Conservation (phyloP, 2,113 vertebrate species). For the Macrotus californicus region DNA sequence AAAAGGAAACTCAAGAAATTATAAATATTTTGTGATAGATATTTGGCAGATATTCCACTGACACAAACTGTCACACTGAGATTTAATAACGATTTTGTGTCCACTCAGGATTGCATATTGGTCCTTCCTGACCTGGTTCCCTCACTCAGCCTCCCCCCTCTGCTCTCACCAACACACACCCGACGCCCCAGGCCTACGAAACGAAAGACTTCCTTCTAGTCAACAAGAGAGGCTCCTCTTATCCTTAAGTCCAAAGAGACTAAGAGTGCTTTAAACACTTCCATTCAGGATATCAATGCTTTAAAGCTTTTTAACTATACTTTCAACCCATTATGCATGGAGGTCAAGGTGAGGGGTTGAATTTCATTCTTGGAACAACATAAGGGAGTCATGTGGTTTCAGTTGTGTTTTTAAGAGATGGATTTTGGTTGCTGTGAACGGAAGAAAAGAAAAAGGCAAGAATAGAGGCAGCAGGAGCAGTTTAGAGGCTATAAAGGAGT, state of each 20-base stretch:
- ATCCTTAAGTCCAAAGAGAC: not conserved
- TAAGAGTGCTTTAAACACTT: not conserved
- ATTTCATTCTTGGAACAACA: not conserved
- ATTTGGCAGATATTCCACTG: not conserved
- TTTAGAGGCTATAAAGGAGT: not conserved
- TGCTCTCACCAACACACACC: not conserved
- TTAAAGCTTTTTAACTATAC: not conserved
- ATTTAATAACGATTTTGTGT: not conserved
- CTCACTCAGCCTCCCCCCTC: not conserved
- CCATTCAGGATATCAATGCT: not conserved
- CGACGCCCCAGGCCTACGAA: not conserved
- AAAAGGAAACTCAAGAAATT: not conserved
- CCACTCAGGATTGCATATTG: not conserved
- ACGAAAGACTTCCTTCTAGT: not conserved
- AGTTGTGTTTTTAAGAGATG: not conserved
- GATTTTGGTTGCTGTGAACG: not conserved
- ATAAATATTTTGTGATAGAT: not conserved
- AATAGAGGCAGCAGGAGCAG: not conserved
- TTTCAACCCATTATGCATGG: not conserved
- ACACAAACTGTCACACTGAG: not conserved
- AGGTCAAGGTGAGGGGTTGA: not conserved
- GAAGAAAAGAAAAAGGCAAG: not conserved
- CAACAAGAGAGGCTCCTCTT: not conserved
- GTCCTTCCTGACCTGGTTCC: not conserved
- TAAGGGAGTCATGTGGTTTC: not conserved